phyloP scores from a whole-genome alignment of 2,113 vertebrate genomes.

The Columba janthina region DNA sequence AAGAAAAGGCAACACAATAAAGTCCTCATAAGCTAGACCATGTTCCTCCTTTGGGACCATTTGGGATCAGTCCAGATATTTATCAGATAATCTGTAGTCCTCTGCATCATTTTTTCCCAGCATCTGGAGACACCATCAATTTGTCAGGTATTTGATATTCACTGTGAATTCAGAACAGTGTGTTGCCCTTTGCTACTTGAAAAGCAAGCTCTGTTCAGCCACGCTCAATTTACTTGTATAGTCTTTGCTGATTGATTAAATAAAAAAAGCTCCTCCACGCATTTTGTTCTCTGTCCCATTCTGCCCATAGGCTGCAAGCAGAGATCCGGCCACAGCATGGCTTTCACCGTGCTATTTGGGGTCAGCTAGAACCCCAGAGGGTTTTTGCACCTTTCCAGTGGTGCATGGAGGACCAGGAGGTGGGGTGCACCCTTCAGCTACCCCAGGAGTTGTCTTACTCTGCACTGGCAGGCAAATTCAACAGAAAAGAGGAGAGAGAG shows the following conservation, averaged over 20 bases:
- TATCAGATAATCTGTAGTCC: not conserved
- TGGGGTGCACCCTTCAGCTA: not conserved
- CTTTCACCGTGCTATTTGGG: not conserved
- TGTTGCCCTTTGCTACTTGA: not conserved
- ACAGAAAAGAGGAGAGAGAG: not conserved
- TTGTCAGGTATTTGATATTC: not conserved
- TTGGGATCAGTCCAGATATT: not conserved
- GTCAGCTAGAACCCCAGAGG: not conserved
- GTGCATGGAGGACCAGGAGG: not conserved
- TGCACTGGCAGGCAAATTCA: not conserved
- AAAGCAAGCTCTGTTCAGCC: not conserved
- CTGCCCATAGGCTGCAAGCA: not conserved
- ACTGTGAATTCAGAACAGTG: not conserved
- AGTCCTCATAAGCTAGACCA: not conserved
- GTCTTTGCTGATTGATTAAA: not conserved
- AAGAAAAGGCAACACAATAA: not conserved
- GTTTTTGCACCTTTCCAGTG: not conserved
- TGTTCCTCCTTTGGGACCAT: not conserved
- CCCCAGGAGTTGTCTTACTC: not conserved
- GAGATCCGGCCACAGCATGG: accelerated
- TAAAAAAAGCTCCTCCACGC: not conserved
- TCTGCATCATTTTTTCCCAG: not conserved
- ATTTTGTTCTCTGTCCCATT: not conserved
- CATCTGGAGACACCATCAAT: not conserved
- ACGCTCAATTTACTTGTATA: not conserved